Base-by-base conservation (phyloP, 1,140 invertebrate genomes). In the Zaprionus vittiger region DNA sequence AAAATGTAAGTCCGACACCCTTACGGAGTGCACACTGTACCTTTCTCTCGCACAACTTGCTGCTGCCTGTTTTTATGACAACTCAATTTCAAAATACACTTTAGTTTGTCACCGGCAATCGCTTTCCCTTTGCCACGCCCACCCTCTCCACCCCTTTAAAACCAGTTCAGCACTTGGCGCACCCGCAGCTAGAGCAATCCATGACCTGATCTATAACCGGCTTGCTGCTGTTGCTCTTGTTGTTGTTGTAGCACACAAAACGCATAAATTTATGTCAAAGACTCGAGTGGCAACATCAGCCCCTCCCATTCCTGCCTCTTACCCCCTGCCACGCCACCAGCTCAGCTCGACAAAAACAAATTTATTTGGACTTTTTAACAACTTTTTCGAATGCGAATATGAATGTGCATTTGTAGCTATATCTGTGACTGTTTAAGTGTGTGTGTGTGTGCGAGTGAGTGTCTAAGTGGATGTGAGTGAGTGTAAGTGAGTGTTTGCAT, bases 221-320 rank as follows among this genome's bases (percentile, higher is more conserved):
- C 64, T 66, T 66, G 37, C 44, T 64, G n/a, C n/a, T 63, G n/a
- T 63, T 61, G 71, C 44, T 63, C 64, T 74, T 74, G 72, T 52
- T 62, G 61, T 65, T 65, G 59, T 38, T 38, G 59, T 68, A 41
- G 80, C 65, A 84, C 73, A 90, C 81, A 90, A 85, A 89, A 90
- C 85, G 85, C 85, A 90, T 90, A 90, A 90, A 90, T 90, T 90
- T 90, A 90, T 90, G 85, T 90, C 85, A 90, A 77, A 90, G 79
- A 80, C 75, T 85, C 66, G 74, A 79, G 80, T 77, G 75, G 72
- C 62, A 77, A 72, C 38, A 77, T 75, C 59, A 52, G 44, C 65
- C 56, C 47, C 37, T 5, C 70, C 52, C 28, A 31, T 7, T 31
- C 6, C 6, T 31, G 6, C 47, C 54, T 28, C 52, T 6, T 26